Percentiles rank a stretch among this genome's conserved stretches.
Conservation (phyloP, 2,113 vertebrate species). For the Barbus barbus region DNA sequence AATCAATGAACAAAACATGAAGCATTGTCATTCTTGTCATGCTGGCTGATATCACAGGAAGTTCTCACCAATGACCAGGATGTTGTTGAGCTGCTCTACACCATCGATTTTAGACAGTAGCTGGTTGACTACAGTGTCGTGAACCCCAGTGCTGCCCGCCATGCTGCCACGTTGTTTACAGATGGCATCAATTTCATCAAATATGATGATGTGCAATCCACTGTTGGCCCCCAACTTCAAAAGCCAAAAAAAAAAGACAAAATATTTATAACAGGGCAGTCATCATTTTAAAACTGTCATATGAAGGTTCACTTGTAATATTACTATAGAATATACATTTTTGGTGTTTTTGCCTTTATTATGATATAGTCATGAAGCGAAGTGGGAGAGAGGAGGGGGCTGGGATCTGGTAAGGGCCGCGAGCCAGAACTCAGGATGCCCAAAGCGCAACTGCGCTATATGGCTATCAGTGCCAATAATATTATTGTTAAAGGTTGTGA, state of each 20-base stretch:
- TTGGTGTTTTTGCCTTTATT: no score
- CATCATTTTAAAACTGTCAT: background rate
- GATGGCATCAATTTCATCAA: conserved; percentile 97
- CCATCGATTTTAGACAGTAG: conserved; percentile 96
- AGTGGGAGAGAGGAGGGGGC: no score
- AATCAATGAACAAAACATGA: background rate
- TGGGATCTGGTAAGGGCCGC: no score
- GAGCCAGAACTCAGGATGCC: no score
- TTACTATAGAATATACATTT: no score
- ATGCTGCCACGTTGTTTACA: conserved; percentile 98
- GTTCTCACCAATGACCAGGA: conserved; percentile 89
- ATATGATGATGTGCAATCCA: conserved; percentile 96
- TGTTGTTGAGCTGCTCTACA: conserved; percentile 97
- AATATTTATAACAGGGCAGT: background rate
- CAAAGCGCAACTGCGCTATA: no score
- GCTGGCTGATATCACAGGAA: background rate
- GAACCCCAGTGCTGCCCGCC: conserved; percentile 94
- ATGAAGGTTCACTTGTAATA: background rate
- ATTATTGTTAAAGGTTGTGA: no score
- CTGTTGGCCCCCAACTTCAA: conserved; percentile 91
- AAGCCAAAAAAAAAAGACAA: background rate
- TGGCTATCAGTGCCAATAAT: no score
- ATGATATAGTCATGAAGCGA: no score
- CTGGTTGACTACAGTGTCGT: conserved; percentile 97
- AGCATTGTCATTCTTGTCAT: background rate